Percentiles rank a stretch among this genome's conserved stretches.
Evolutionary conservation across 2,797 vertebrate genomes (phyloP).

Genomic region (Paguma larvata): DNA sequence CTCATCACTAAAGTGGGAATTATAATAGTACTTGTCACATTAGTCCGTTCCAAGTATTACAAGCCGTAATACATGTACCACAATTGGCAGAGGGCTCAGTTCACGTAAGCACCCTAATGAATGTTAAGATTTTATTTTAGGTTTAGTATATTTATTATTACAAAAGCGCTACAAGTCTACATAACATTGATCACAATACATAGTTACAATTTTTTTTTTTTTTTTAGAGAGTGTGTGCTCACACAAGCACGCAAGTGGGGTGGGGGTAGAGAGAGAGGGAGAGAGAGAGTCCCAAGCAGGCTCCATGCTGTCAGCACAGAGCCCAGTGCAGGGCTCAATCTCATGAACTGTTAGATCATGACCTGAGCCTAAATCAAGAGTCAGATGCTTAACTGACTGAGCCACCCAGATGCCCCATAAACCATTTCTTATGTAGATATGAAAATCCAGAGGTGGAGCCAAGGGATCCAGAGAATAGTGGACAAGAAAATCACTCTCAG

Average conservation of each 20-base stretch:
- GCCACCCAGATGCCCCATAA: neutral
- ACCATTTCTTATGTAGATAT: neutral
- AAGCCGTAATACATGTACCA: neutral
- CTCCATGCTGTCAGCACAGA: too few relatives aligned
- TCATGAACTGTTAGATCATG: too few relatives aligned
- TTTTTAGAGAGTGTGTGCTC: too few relatives aligned
- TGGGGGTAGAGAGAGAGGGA: too few relatives aligned
- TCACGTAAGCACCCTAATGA: neutral
- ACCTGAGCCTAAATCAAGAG: too few relatives aligned
- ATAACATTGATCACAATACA: neutral
- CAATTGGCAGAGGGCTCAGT: neutral
- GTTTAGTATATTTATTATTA: neutral
- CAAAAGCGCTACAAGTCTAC: neutral
- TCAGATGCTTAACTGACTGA: too few relatives aligned
- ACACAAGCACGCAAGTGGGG: too few relatives aligned
- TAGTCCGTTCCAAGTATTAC: neutral
- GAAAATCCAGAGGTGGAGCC: neutral
- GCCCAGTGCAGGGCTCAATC: too few relatives aligned
- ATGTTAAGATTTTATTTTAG: neutral
- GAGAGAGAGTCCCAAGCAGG: too few relatives aligned
- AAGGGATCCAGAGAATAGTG: neutral
- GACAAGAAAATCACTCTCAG: neutral
- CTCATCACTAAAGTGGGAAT: neutral
- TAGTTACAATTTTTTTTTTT: neutral
- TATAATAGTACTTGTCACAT: neutral